Percentiles rank a stretch among this genome's conserved stretches.
Conservation (phyloP, 2,113 vertebrate species). For the Nymphicus hollandicus region DNA sequence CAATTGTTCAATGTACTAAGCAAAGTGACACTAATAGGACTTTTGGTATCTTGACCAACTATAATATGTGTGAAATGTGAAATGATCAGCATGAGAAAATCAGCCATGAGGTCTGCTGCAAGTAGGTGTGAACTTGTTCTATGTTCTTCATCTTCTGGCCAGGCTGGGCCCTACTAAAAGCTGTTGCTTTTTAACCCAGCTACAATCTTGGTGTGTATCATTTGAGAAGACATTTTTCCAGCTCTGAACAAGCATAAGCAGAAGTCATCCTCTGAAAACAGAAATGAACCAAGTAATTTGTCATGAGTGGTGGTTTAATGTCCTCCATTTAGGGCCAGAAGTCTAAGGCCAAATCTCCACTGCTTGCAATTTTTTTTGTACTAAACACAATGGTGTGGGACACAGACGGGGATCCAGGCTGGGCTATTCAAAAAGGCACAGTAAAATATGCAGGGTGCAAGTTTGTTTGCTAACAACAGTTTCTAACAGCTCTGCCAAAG, state of each 20-base stretch:
- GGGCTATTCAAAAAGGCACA: neutral
- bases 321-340: neutral
- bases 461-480: neutral
- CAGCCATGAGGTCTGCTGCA: neutral
- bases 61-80: neutral
- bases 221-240: neutral
- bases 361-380: neutral
- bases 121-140: neutral
- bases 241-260: neutral
- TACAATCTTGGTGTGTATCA: neutral
- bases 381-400: neutral
- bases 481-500: neutral
- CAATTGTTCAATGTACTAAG: neutral
- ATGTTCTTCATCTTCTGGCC: neutral
- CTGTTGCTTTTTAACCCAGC: neutral
- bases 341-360: neutral
- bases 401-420: neutral
- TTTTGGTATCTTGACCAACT: neutral
- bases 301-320: neutral
- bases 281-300: neutral
- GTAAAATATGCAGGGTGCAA: neutral
- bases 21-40: neutral
- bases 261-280: neutral
- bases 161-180: neutral
- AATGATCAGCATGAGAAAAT: conserved; percentile 44